A percentile compares a stretch with the other conserved stretches of the same genome.
phyloP scores from a whole-genome alignment of 2,113 vertebrate species.

The Vanacampus margaritifer region DNA sequence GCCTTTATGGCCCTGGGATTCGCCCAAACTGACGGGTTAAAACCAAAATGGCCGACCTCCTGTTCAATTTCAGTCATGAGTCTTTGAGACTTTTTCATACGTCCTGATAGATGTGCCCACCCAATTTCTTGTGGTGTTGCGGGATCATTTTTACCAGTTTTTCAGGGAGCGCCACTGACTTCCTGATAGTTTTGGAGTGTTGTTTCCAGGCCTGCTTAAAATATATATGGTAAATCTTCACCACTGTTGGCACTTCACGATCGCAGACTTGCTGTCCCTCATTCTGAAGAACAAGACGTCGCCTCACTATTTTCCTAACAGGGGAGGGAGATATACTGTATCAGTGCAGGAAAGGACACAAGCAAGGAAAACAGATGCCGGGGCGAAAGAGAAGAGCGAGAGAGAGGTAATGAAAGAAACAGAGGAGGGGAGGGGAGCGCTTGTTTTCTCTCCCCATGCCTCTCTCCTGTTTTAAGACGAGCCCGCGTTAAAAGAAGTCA shows the following conservation, averaged over 20 bases:
- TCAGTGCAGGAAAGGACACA: conserved; percentile 11
- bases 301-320: not conserved
- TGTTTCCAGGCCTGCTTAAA: not conserved
- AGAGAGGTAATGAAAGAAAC: not conserved
- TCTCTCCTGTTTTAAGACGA: conserved; percentile 25
- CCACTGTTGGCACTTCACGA: not conserved
- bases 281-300: not conserved
- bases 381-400: conserved; percentile 4
- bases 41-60: too few species aligned
- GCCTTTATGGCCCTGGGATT: too few species aligned
- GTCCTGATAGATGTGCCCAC: too few species aligned
- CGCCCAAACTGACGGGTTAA: too few species aligned
- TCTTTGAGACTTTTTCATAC: too few species aligned
- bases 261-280: not conserved
- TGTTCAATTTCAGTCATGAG: too few species aligned
- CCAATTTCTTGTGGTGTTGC: too few species aligned
- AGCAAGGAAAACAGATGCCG: conserved; percentile 25
- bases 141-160: too few species aligned
- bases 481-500: not conserved
- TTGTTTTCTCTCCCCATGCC: conserved; percentile 26
- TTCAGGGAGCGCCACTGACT: not conserved
- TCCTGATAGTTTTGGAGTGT: not conserved
- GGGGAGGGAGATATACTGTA: conserved; percentile 12
- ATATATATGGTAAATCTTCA: not conserved
- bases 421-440: conserved; percentile 24